phyloP scores from a whole-genome alignment of 2,797 vertebrate genomes.

The Aselliscus stoliczkanus region DNA sequence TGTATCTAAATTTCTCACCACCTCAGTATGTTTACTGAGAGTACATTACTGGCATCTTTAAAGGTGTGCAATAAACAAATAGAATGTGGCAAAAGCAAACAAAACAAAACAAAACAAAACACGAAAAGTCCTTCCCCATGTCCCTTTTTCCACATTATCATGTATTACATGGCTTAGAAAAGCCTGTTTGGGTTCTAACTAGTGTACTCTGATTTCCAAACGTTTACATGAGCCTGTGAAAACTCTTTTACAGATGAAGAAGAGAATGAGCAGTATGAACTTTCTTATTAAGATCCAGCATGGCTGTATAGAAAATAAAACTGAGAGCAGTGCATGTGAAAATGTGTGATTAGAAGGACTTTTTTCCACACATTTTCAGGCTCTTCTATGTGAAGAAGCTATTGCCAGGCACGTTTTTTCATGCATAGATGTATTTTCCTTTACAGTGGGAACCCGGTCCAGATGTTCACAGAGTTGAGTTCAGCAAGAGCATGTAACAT shows the following conservation, averaged over 20 bases:
- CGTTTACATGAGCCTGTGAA: neutral
- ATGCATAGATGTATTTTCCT: neutral
- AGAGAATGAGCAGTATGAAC: neutral
- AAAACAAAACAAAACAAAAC: too few species aligned
- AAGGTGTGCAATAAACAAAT: neutral
- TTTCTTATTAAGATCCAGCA: neutral
- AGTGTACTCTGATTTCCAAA: neutral
- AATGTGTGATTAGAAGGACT: neutral
- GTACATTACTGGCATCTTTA: neutral
- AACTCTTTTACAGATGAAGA: neutral
- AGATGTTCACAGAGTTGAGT: constrained; percentile 42
- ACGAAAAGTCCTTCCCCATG: too few species aligned
- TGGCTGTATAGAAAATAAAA: neutral
- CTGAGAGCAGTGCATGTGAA: neutral
- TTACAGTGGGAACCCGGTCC: neutral
- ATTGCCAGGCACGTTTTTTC: neutral
- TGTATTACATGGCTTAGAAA: neutral
- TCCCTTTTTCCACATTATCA: neutral
- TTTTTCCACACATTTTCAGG: neutral
- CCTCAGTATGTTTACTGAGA: neutral
- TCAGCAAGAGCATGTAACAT: constrained; percentile 42
- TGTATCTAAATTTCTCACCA: neutral
- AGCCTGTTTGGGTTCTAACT: neutral
- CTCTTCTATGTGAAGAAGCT: neutral
- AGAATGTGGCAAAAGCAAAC: neutral